phyloP scores from a whole-genome alignment of 2,113 vertebrate genomes.

The Ramphastos sulfuratus region DNA sequence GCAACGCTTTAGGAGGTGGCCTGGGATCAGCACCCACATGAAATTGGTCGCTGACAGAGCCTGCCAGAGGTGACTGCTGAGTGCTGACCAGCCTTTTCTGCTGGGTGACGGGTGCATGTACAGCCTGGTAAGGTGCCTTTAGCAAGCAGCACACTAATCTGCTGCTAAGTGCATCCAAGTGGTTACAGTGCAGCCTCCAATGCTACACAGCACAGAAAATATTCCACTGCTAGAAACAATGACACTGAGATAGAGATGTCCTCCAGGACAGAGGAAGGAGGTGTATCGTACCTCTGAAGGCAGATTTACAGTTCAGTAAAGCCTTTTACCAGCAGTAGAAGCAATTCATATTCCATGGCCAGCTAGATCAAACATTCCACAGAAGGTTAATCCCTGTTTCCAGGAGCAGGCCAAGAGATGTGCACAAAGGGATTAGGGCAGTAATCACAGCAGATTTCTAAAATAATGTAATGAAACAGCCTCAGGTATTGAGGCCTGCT shows the following conservation, averaged over 20 bases:
- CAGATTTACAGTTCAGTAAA: not conserved
- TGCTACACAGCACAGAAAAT: accelerated
- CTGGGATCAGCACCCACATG: accelerated
- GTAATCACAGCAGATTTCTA: not conserved
- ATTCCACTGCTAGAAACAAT: accelerated
- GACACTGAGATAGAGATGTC: accelerated
- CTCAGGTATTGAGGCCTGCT: not conserved
- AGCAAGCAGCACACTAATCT: accelerated
- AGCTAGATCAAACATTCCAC: not conserved
- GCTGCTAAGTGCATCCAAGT: accelerated
- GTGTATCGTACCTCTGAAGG: not conserved
- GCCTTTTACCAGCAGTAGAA: not conserved
- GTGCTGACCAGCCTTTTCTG: not conserved
- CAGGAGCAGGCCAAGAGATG: not conserved
- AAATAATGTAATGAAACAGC: not conserved
- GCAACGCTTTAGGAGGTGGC: not conserved
- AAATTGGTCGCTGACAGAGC: not conserved
- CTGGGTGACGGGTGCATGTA: not conserved
- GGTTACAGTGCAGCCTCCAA: accelerated
- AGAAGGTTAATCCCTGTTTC: not conserved
- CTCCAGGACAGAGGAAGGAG: not conserved
- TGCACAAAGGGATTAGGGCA: not conserved
- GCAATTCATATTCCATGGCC: not conserved
- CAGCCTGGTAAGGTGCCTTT: accelerated
- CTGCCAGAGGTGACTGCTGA: not conserved